Conservation (phyloP, 2,113 vertebrate genomes). For the Pluvianellus socialis region DNA sequence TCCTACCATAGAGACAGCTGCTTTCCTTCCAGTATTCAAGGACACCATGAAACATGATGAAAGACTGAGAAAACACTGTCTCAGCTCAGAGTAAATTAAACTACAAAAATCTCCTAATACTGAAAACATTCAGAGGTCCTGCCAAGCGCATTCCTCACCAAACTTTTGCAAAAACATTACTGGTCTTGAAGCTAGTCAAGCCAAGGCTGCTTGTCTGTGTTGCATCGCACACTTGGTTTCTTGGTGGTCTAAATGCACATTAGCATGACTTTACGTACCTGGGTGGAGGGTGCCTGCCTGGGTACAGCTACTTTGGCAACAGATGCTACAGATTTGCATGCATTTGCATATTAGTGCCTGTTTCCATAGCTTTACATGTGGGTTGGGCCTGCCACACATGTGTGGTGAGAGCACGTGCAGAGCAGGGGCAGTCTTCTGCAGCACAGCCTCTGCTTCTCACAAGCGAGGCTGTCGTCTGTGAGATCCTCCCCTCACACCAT, state of each 20-base stretch:
- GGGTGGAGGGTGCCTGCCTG: neutral
- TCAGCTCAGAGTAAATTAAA: neutral
- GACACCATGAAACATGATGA: rapidly evolving
- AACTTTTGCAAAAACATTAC: neutral
- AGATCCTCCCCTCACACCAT: neutral
- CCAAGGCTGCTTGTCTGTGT: neutral
- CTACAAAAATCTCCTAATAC: neutral
- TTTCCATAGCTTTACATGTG: neutral
- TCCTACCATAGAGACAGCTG: neutral
- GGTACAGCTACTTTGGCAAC: neutral
- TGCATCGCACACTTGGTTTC: neutral
- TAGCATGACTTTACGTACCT: neutral
- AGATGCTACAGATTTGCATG: neutral
- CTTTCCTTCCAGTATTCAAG: neutral
- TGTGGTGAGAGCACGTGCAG: rapidly evolving
- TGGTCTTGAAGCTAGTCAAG: neutral
- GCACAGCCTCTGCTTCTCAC: neutral
- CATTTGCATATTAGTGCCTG: neutral
- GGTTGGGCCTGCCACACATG: neutral
- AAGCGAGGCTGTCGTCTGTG: neutral
- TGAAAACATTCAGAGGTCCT: neutral
- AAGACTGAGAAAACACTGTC: neutral
- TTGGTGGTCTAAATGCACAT: neutral
- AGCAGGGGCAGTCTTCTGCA: neutral
- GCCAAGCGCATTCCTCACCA: neutral